These are phyloP conservation scores for Callipepla californica DNA, from an alignment of 2,113 vertebrate genomes.

Conservation along the genomic window DNA sequence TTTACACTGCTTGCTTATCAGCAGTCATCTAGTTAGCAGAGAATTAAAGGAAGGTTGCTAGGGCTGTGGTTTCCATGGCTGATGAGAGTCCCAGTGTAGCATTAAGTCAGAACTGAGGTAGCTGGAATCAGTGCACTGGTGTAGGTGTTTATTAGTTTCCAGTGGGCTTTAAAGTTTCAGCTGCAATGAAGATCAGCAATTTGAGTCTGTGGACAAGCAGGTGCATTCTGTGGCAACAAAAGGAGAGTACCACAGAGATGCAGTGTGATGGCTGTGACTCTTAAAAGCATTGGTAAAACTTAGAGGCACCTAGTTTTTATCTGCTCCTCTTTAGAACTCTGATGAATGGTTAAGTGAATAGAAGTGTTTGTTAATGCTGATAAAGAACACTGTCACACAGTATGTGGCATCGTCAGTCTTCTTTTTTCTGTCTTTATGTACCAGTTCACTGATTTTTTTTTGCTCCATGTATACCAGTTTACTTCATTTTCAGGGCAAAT, in stretches of 20 bases:
- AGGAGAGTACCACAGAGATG: background rate
- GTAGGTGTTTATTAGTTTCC: background rate
- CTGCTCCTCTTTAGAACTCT: background rate
- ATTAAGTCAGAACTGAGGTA: background rate
- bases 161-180: background rate
- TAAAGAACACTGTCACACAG: background rate
- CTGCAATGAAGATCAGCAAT: background rate
- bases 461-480: background rate
- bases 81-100: background rate
- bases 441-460: background rate
- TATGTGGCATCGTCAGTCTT: background rate
- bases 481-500: slow-evolving; percentile 6
- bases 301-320: background rate
- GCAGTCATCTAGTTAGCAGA: slow-evolving; percentile 3
- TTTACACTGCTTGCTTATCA: slow-evolving; percentile 1
- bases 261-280: background rate
- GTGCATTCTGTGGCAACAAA: background rate
- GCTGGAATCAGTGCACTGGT: background rate
- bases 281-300: background rate
- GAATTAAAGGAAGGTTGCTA: slow-evolving; percentile 35
- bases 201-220: background rate
- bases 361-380: background rate
- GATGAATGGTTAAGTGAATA: background rate
- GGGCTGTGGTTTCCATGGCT: slow-evolving; percentile 31
- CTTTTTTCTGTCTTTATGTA: background rate